phyloP scores from a whole-genome alignment of 2,113 vertebrate genomes.

The Limanda limanda region DNA sequence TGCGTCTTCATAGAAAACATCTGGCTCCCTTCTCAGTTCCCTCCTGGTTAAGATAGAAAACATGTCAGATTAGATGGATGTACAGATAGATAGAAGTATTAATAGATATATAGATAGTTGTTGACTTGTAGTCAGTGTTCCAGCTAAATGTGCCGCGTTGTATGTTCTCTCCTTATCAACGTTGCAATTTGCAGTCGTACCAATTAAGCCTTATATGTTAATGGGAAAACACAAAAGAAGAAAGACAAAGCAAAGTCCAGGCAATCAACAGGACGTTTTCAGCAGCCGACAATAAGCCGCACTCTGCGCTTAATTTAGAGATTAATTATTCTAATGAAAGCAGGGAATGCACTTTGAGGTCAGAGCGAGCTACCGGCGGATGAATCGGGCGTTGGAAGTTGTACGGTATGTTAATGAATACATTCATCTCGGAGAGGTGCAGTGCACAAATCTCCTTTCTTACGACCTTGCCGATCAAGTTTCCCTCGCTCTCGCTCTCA shows the following conservation, averaged over 20 bases:
- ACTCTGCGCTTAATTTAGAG: conserved; percentile 57
- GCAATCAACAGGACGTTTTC: conserved; percentile 61
- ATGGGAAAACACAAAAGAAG: conserved; percentile 62
- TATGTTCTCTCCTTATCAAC: conserved; percentile 47
- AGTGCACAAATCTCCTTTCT: conserved; percentile 54
- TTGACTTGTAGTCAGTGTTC: conserved; percentile 30
- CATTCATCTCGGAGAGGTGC: conserved; percentile 39
- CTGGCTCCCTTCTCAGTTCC: no score
- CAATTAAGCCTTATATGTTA: conserved; percentile 71
- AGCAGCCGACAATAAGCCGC: conserved; percentile 48
- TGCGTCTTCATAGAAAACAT: no score
- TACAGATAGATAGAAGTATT: neutral
- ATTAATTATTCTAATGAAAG: conserved; percentile 83
- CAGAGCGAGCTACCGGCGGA: conserved; percentile 69
- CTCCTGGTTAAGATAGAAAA: no score
- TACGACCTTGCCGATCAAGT: conserved; percentile 67
- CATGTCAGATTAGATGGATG: neutral
- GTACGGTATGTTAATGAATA: conserved; percentile 69
- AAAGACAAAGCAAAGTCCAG: conserved; percentile 47
- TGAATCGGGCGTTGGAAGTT: conserved; percentile 52
- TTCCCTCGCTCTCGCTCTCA: conserved; percentile 30
- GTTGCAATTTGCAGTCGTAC: conserved; percentile 49
- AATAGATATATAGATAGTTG: neutral
- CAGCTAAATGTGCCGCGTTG: conserved; percentile 34
- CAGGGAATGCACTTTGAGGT: conserved; percentile 73